Percentiles rank a stretch among this genome's conserved stretches.
Evolutionary conservation across 2,888 invertebrate genomes (phyloP).

Genomic region (Drosophila neonasuta): DNA sequence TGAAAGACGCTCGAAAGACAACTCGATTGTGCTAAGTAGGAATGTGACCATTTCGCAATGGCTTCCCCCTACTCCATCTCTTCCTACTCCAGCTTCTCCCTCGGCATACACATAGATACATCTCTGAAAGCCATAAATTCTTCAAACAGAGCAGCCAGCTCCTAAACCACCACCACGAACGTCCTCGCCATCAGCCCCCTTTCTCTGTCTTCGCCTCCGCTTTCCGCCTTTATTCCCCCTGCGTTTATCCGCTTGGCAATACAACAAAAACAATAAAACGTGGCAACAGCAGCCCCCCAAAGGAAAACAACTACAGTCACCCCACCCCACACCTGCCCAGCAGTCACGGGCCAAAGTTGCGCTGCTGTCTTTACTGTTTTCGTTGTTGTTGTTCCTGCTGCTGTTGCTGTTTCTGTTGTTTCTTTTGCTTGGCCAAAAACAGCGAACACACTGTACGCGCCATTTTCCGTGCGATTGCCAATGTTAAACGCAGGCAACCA

Average conservation of each 20-base stretch:
- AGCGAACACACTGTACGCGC: slow-evolving; percentile 77
- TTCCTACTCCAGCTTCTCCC: background rate
- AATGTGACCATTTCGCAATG: slow-evolving; percentile 2
- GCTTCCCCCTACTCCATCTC: background rate
- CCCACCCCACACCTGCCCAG: slow-evolving; percentile 58
- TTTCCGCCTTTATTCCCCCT: background rate
- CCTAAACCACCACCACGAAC: slow-evolving; percentile 56
- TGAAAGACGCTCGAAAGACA: slow-evolving; percentile 32
- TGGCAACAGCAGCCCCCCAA: slow-evolving; percentile 53
- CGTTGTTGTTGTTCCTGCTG: slow-evolving; percentile 27
- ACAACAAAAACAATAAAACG: slow-evolving; percentile 76
- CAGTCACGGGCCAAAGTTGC: slow-evolving; percentile 65
- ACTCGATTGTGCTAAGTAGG: slow-evolving; percentile 31
- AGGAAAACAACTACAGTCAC: slow-evolving; percentile 12
- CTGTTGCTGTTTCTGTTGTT: slow-evolving; percentile 30
- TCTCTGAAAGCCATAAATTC: slow-evolving; percentile 78
- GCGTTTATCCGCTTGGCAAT: slow-evolving; percentile 63
- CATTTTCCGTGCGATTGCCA: slow-evolving; percentile 75
- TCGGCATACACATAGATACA: slow-evolving; percentile 67
- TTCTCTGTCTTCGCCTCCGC: background rate
- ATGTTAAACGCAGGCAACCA: slow-evolving; percentile 69
- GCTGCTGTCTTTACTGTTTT: slow-evolving; percentile 26
- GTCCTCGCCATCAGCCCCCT: background rate
- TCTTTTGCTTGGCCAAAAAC: slow-evolving; percentile 50
- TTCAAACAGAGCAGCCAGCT: slow-evolving; percentile 69